A percentile compares a stretch with the other conserved stretches of the same genome.
These are phyloP conservation scores for Todus mexicanus DNA, from an alignment of 2,797 vertebrate genomes.

Conservation along the genomic window DNA sequence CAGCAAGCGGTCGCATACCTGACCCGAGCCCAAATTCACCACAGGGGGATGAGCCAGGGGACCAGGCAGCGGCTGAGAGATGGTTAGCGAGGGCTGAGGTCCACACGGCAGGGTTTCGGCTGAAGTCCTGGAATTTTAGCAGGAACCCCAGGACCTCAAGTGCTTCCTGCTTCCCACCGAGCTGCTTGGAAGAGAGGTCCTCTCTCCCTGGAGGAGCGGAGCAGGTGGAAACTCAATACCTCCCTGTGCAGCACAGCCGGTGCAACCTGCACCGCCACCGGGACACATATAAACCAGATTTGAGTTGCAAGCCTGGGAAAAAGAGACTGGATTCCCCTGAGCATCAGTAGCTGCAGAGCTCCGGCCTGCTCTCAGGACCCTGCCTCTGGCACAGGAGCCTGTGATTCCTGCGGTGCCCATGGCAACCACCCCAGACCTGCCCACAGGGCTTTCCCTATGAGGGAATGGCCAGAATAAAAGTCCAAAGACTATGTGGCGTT, in stretches of 20 bases:
- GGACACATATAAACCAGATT: accelerated
- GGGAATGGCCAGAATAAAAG: not conserved
- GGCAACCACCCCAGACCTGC: not conserved
- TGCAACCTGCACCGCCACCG: not conserved
- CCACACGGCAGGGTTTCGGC: accelerated
- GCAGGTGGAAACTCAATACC: not conserved
- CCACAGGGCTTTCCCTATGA: not conserved
- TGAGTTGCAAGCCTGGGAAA: not conserved
- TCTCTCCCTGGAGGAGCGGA: not conserved
- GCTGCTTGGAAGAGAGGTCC: not conserved
- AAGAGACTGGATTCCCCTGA: not conserved
- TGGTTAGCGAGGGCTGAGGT: not conserved
- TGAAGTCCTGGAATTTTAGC: not conserved
- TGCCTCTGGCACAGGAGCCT: not conserved
- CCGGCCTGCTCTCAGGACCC: not conserved
- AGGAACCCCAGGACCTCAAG: not conserved
- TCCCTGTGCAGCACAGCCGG: not conserved
- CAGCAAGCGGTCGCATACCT: conserved; percentile 63
- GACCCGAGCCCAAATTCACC: not conserved
- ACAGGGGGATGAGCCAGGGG: not conserved
- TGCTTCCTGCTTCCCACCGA: not conserved
- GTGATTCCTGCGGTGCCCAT: not conserved
- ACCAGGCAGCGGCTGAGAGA: not conserved
- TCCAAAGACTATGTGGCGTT: not conserved
- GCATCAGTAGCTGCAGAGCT: not conserved